Base-by-base conservation (phyloP, 2,888 invertebrate species). In the Craniophora ligustri region DNA sequence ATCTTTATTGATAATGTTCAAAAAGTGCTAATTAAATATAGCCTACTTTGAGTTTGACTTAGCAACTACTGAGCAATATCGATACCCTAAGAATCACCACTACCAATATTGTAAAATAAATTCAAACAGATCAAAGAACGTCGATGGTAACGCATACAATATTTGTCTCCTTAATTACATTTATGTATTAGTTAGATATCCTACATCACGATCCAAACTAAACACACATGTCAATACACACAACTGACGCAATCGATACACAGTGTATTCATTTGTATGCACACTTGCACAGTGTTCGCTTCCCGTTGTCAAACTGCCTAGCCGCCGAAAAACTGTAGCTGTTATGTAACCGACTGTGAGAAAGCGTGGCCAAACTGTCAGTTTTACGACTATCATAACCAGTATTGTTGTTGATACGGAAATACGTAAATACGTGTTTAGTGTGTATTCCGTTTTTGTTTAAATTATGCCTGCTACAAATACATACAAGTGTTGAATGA, bases 291-390 rank as follows among this genome's bases (percentile, higher is more conserved):
- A n/a, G n/a, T n/a, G 46, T 36, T 44, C 36, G 55, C 60, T 67
- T 65, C 61, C 58, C 49, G 49, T 28, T 28, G 46, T 49, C 31
- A 36, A 40, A 51, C 46, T n/a, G n/a, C n/a, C n/a, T n/a, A 31
- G 46, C 41, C 53, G 49, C 47, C 55, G 48, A 67, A 72, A n/a
- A 72, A 44, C 50, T 23, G 40, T 15, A 7, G 31, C 16, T 7
- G 44, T 73, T 75, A 60, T 56, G 46, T 64, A 75, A 75, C 8
- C 11, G 11, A 31, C 30, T 41, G 42, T 73, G 76, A 60, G 75
- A 75, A 75, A 76, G 75, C 66, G 75, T 68, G 49, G 61, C 74
- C 44, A 63, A 69, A 14, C 30, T 49, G 60, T 60, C 68, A 60
- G 63, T 71, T 66, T 65, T 66, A 67, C 47, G 48, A 55, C 18